Evolutionary conservation across 2,113 vertebrate species (phyloP).

Genomic region (Nycticryphes semicollaris): DNA sequence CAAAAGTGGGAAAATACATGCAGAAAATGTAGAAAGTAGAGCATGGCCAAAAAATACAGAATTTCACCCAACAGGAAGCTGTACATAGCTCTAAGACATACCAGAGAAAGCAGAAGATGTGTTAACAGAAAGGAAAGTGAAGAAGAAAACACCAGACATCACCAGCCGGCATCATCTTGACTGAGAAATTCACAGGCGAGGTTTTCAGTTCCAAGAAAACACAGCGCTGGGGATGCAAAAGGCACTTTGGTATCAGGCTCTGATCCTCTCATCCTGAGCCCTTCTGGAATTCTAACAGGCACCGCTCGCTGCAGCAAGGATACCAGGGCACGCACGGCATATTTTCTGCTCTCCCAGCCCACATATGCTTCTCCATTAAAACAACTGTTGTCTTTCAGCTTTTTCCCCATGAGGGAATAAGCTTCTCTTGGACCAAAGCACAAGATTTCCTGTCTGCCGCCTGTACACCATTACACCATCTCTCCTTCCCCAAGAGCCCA

Average conservation of each 20-base stretch:
- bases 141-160: slow-evolving; percentile 43
- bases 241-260: background rate
- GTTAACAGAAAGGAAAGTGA: slow-evolving; percentile 20
- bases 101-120: background rate
- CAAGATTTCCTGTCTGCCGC: background rate
- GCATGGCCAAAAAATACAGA: slow-evolving; percentile 33
- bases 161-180: background rate
- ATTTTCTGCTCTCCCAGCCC: background rate
- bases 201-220: slow-evolving; percentile 17
- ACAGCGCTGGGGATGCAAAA: background rate
- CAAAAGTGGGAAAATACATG: background rate
- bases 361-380: background rate
- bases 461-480: background rate
- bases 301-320: background rate
- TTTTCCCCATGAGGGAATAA: background rate
- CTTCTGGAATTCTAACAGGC: background rate
- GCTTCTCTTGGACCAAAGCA: background rate
- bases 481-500: background rate
- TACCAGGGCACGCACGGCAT: background rate
- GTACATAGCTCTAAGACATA: slow-evolving; percentile 25
- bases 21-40: slow-evolving; percentile 25
- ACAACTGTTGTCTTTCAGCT: background rate
- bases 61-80: slow-evolving; percentile 24
- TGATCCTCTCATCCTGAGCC: background rate
- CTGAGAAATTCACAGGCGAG: background rate